Base-by-base conservation (phyloP, 2,888 invertebrate species). In the Caenorhabditis wallacei region DNA sequence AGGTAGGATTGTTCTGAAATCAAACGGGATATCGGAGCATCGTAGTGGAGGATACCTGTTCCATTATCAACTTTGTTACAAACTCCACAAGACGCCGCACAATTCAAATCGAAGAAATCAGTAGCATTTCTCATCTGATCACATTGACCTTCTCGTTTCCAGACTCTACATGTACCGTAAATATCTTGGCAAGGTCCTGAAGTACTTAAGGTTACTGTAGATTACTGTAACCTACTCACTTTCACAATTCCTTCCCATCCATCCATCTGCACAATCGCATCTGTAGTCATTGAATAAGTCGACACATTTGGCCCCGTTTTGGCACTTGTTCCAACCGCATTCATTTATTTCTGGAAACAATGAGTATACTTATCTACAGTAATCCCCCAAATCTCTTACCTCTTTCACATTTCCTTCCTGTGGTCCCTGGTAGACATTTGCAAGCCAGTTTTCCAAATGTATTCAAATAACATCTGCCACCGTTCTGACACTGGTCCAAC, bases 111-210 rank as follows among this genome's bases (percentile, higher is more conserved):
- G 69, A 88, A 88, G 54, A 87, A 88, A 26, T 85, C 85, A 18
- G 88, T 85, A 10, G 78, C 61, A 7, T 80, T 70, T n/a, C 78
- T 72, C 72, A 84, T 84, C 16, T 68, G 54, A 13, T 87, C 84
- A 66, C 88, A 88, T 64, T 88, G 86, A 22, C 87, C 87, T 56
- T 88, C 87, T 20, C 88, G 70, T 64, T 85, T 84, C 88, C 88
- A 88, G 11, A 87, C 70, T 18, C 80, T 40, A 68, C 88, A 88
- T 3, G 87, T 81, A 0, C 83, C 83, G 61, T 86, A 88, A 24
- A 88, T 83, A 51, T 88, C 88, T 53, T 81, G 85, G 64, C 88
- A 88, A 0, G 88, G 87, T 59, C 86, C 88, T 88, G 35, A 46
- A 72, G 57, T 18, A 26, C 8, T 13, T 53, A 2, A 13, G 51